Evolutionary conservation across 2,888 invertebrate genomes (phyloP), one percentile per base, ranked within the genome.

Genomic region (Troides oblongomaculatus): DNA sequence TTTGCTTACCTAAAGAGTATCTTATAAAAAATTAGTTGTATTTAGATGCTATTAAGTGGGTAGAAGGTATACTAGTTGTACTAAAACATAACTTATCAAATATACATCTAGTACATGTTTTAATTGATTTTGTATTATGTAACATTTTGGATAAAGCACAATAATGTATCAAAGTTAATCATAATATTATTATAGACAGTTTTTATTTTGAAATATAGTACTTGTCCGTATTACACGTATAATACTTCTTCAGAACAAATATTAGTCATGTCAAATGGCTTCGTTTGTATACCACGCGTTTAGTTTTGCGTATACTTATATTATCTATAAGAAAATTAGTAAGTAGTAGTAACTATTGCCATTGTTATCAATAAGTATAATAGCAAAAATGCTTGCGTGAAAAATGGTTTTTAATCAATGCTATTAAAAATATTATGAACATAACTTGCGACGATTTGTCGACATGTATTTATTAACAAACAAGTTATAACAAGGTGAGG

Each of bases 1-100:
- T 64, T 71, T 63, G 71, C 66, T 72, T 71, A 53, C 12, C 53
- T 64, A 64, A 50, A 64, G 3, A 62, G 58, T 61, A 65, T 57
- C 50, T 62, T 23, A 46, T 53, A 36, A 58, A 53, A 39, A 39
- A 36, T n/a, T 59, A 58, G 62, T 68, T 58, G 43, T 30, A 23
- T 63, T 23, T 58, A 58, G 57, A 53, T n/a, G 53, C 53, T 53
- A 53, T 6, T 53, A 53, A n/a, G 53, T 53, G 53, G 18, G 53
- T 53, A 53, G 53, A 18, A 53, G 6, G n/a, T 18, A n/a, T 53
- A 30, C 18, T 18, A 53, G 12, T 50, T 18, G 43, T 46, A 53
- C 2, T n/a, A n/a, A 53, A 53, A 53, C n/a, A 6, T 53, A 53
- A 4, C n/a, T 50, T 30, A 30, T 30, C 30, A 30, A 5, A 3